Evolutionary conservation across 2,888 invertebrate species (phyloP), one percentile per base, ranked within the genome.

Genomic region (Trachelus troglodyta): DNA sequence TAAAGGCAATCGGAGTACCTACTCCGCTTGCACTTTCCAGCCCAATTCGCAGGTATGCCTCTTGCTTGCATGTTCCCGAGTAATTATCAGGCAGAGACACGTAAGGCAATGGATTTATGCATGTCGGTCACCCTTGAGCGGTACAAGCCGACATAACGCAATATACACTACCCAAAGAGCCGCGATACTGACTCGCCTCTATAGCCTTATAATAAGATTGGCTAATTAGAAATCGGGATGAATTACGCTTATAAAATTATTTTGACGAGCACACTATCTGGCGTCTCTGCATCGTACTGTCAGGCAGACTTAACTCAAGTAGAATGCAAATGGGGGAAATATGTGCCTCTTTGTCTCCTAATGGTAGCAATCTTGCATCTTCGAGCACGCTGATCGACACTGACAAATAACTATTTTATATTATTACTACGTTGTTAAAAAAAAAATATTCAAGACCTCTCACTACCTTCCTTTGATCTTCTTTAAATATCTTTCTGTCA

Each of bases 1-100:
- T 97, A 89, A 97, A 97, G 92, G 96, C 97, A 80, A 94, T 97
- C 79, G 97, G 97, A 76, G 97, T 97, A 85, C 97, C 97, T 79
- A 97, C 97, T 82, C 97, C 97, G 69, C 93, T 97, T 78, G 96
- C 97, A 12, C 94, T 97, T 93, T 96, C 95, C 93, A 97, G 97
- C 93, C 97, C 97, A 80, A 96, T 97, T 86, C 93, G 97, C 93
- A 96, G 97, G 97, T 97, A 94, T 92, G 92, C 89, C 71, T 83
- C 73, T 75, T 73, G 76, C 77, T 76, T 76, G 56, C 34, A 68
- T 77, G 56, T 56, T 56, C 9, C 56, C 9, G 1, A 56, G 56
- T 56, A 56, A 56, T 56, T 23, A 56, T 56, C 23, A 23, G 56
- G 6, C 56, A 56, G 56, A 56, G 56, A 56, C 23, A 56, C 56